Evolutionary conservation across 2,888 invertebrate genomes (phyloP).

Genomic region (Synergus umbraculus): DNA sequence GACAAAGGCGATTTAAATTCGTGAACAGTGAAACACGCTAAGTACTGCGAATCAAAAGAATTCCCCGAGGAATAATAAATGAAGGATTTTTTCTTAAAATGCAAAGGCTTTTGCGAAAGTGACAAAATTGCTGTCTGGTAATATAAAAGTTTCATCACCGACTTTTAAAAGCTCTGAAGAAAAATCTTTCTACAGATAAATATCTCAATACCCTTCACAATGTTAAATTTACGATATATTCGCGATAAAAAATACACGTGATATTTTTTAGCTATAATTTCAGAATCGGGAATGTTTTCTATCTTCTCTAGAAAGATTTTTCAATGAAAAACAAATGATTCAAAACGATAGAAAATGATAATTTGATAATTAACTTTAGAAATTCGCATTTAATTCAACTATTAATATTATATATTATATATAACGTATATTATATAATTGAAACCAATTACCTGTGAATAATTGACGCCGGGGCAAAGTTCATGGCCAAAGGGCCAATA

Average conservation of each 20-base stretch:
- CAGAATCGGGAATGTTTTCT: no score
- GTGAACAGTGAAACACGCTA: background rate
- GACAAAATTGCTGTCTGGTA: background rate
- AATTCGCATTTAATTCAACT: no score
- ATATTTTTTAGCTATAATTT: no score
- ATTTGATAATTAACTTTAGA: no score
- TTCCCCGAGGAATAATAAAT: slow-evolving; percentile 3
- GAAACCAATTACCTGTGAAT: slow-evolving; percentile 80
- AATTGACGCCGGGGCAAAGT: slow-evolving; percentile 91
- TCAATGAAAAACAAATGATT: no score
- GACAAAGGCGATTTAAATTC: background rate
- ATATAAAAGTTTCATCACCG: background rate
- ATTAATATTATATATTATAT: no score
- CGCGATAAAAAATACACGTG: background rate
- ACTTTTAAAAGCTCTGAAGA: background rate
- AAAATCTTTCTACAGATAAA: background rate
- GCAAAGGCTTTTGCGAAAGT: background rate
- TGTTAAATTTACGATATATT: background rate
- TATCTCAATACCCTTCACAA: background rate
- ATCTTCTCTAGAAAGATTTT: no score
- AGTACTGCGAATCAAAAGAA: background rate
- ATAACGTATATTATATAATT: no score
- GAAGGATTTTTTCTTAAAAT: slow-evolving; percentile 1
- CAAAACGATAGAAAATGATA: no score
- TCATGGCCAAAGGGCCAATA: slow-evolving; percentile 93